Conservation (phyloP, 1,140 invertebrate species). For the Bilobella aurantiaca region DNA sequence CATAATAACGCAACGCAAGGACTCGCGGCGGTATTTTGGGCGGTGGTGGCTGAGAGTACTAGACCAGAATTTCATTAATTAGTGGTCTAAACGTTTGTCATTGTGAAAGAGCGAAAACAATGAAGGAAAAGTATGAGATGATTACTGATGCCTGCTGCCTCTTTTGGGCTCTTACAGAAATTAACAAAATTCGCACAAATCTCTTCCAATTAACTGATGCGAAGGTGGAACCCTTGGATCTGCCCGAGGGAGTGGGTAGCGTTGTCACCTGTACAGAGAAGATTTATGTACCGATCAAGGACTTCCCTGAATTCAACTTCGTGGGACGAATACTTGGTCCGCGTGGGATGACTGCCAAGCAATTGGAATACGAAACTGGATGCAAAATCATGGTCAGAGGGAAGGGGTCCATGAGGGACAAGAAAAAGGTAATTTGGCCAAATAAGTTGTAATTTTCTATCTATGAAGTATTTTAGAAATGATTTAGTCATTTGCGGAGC, state of each 20-base stretch:
- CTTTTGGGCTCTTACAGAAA: conserved; percentile 74
- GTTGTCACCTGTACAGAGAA: conserved; percentile 91
- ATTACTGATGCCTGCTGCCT: conserved; percentile 9
- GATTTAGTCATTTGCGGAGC: too few relatives aligned
- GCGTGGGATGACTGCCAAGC: conserved; percentile 95
- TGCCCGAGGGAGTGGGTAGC: conserved; percentile 82
- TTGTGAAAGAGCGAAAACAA: background rate
- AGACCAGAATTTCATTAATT: background rate
- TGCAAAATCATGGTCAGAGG: conserved; percentile 99
- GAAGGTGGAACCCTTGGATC: conserved; percentile 67
- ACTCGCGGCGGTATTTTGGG: too few relatives aligned
- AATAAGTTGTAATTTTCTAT: conserved; percentile 40
- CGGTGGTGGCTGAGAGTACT: too few relatives aligned
- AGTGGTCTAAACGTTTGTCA: background rate
- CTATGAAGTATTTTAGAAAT: too few relatives aligned
- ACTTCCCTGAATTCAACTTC: conserved; percentile 99
- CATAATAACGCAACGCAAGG: too few relatives aligned
- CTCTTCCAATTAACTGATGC: conserved; percentile 97
- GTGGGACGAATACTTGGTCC: conserved; percentile 98
- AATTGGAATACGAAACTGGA: conserved; percentile 97
- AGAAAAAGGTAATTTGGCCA: conserved; percentile 99
- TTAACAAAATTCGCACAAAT: conserved; percentile 89
- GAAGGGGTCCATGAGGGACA: conserved; percentile 99
- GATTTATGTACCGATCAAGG: conserved; percentile 98
- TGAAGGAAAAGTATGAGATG: background rate